These are phyloP conservation scores for Atrina japonica DNA, from an alignment of 2,888 invertebrate species.

Conservation along the genomic window DNA sequence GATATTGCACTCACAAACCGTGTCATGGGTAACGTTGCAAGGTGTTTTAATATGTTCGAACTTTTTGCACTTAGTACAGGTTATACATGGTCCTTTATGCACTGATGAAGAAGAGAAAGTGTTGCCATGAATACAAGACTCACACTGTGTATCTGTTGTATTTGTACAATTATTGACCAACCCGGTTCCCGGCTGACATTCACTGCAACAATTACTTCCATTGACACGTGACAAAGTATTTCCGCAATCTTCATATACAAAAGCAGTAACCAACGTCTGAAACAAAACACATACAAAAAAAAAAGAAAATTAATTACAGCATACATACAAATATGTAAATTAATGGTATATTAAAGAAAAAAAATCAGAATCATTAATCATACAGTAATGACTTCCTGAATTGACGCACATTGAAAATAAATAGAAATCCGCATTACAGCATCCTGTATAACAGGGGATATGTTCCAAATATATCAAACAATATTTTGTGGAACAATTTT, in stretches of 20 bases:
- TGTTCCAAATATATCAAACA: too few relatives aligned
- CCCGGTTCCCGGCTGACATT: conserved; percentile 69
- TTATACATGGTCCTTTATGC: conserved; percentile 57
- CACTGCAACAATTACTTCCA: conserved; percentile 61
- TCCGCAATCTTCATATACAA: conserved; percentile 12
- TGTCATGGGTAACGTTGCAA: conserved; percentile 75
- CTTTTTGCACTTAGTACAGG: conserved; percentile 67
- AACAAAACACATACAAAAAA: too few relatives aligned
- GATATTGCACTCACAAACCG: conserved; percentile 71
- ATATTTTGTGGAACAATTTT: too few relatives aligned
- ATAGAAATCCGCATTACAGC: too few relatives aligned
- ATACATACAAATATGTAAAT: too few relatives aligned
- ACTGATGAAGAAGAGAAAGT: conserved; percentile 64
- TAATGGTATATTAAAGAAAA: too few relatives aligned
- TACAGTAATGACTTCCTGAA: too few relatives aligned
- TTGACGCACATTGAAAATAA: too few relatives aligned
- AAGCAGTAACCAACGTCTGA: too few relatives aligned
- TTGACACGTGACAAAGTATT: neutral
- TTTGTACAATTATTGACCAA: conserved; percentile 59
- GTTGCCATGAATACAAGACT: conserved; percentile 63
- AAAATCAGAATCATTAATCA: too few relatives aligned
- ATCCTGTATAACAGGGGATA: too few relatives aligned
- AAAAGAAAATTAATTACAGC: too few relatives aligned
- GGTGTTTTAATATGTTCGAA: conserved; percentile 58
- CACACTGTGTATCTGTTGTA: conserved; percentile 67